Base-by-base conservation (phyloP, 2,888 invertebrate species). In the Caenorhabditis wallacei region DNA sequence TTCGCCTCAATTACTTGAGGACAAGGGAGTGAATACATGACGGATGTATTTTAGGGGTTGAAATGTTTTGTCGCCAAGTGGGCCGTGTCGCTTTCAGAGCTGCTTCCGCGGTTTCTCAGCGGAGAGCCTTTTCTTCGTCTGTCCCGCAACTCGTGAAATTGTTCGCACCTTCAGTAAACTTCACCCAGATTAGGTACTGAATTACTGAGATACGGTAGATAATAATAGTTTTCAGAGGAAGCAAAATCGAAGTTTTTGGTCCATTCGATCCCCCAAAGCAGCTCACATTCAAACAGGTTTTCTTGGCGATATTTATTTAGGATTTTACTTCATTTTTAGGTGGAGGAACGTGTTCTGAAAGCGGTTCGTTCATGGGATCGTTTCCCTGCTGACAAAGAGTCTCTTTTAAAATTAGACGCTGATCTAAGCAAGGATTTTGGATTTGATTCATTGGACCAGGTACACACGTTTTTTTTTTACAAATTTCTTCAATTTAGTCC, bases 311-410 rank as follows among this genome's bases (percentile, higher is more conserved):
- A 30, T 5, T 30, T 30, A 30, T 30, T 30, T n/a, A 0, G 43
- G 30, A 1, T 2, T 10, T 40, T 2, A 8, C 16, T 54, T 71
- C 8, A 30, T 3, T 70, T 90, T 71, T 59, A 91, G 91, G 90
- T 90, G 16, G 90, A 90, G 59, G 82, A 89, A 22, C 88, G 90
- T 20, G 89, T 91, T n/a, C 66, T 91, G 76, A 91, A 91, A 68
- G 90, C 91, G 0, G 86, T 91, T 20, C 89, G 89, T 22, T 87
- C 89, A 11, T 91, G 91, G 91, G 91, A 91, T 76, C 88, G 91
- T 46, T 91, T 91, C 80, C 91, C 91, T 24, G 87, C 85, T n/a
- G 88, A 89, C 71, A 89, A 89, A 56, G 87, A 83, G 46, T 30
- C 74, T n/a, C 82, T 76, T 35, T 51, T 87, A 46, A 87, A 78